Evolutionary conservation across 2,113 vertebrate genomes (phyloP).

Genomic region (Lepus americanus): DNA sequence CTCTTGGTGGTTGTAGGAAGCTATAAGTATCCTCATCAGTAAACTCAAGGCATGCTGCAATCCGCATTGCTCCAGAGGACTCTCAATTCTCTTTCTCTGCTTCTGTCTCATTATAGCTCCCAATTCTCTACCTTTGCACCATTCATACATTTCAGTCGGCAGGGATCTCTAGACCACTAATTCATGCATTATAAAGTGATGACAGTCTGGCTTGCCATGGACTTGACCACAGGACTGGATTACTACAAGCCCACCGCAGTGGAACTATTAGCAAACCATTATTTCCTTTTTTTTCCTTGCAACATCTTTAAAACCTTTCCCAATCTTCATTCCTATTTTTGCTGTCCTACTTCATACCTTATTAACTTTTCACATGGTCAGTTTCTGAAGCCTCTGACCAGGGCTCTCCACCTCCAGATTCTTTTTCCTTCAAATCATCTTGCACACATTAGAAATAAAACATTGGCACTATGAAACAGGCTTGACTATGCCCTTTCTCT

Average conservation of each 20-base stretch:
- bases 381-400: neutral
- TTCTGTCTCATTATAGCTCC: constrained; percentile 47
- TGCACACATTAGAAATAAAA: neutral
- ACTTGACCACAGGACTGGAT: neutral
- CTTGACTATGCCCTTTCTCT: neutral
- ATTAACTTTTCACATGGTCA: constrained; percentile 3
- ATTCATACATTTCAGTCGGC: neutral
- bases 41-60: neutral
- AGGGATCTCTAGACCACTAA: neutral
- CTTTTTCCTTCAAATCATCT: neutral
- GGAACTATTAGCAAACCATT: constrained; percentile 4
- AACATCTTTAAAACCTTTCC: neutral
- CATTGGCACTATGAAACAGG: neutral
- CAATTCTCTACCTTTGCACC: neutral
- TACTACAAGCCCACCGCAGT: neutral
- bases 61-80: neutral
- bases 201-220: neutral
- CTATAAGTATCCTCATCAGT: neutral
- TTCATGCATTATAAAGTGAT: neutral
- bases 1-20: neutral
- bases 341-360: neutral
- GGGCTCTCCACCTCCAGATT: neutral
- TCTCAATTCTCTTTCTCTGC: neutral
- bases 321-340: neutral
- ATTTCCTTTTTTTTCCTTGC: neutral